These are phyloP conservation scores for Lutjanus argentimaculatus DNA, from an alignment of 2,797 vertebrate genomes.

Conservation along the genomic window DNA sequence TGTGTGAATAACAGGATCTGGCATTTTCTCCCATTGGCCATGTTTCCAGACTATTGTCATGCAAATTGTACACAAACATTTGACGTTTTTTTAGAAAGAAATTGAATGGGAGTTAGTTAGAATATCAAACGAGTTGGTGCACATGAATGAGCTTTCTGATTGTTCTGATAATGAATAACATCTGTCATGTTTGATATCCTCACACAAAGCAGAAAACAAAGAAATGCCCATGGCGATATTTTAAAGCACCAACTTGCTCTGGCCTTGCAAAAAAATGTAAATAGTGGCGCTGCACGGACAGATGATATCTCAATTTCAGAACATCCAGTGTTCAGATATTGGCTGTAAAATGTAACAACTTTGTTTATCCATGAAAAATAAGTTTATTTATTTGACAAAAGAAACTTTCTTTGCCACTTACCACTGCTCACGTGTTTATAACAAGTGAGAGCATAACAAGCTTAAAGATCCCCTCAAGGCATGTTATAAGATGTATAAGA, in stretches of 20 bases:
- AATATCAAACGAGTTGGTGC: conserved; percentile 2
- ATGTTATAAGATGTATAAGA: background rate
- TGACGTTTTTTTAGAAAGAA: background rate
- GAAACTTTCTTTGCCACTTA: background rate
- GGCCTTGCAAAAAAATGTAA: background rate
- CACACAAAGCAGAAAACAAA: background rate
- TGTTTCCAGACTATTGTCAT: conserved; percentile 20
- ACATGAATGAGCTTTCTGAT: conserved; percentile 9
- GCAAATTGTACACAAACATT: conserved; percentile 25
- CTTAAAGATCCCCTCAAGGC: background rate
- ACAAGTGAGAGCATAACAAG: background rate
- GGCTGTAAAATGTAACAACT: background rate
- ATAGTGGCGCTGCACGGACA: background rate
- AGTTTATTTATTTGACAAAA: background rate
- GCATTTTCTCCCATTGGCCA: conserved; percentile 26
- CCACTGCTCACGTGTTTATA: background rate
- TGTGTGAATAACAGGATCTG: conserved; percentile 39
- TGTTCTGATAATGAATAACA: background rate
- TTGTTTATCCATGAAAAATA: no score
- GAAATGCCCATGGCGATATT: background rate
- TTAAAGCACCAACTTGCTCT: background rate
- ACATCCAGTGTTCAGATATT: background rate
- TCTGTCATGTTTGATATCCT: background rate
- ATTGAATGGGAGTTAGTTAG: background rate
- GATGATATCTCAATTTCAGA: background rate